Evolutionary conservation across 1,140 invertebrate genomes (phyloP).

Genomic region (Varroa destructor): DNA sequence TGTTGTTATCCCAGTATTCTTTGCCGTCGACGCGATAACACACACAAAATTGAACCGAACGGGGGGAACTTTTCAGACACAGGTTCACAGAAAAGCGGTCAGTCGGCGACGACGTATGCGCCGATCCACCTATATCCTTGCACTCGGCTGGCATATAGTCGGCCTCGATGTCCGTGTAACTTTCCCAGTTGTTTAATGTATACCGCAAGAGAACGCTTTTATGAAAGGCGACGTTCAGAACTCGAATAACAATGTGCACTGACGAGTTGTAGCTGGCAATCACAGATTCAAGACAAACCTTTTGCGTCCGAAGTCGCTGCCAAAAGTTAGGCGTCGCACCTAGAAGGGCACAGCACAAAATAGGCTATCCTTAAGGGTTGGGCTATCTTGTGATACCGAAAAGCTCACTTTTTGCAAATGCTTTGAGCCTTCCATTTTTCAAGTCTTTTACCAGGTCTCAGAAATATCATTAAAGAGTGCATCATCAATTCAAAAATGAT

Average conservation of each 20-base stretch:
- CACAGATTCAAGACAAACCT: conserved; percentile 71
- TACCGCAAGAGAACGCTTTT: conserved; percentile 77
- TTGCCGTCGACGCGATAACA: conserved; percentile 59
- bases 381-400: no score
- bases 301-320: conserved; percentile 54
- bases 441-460: no score
- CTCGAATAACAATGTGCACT: conserved; percentile 70
- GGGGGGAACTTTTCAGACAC: conserved; percentile 39
- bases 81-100: conserved; percentile 68
- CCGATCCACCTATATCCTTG: conserved; percentile 46
- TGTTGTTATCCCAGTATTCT: conserved; percentile 82
- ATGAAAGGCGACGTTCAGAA: conserved; percentile 74
- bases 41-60: conserved; percentile 57
- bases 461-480: no score
- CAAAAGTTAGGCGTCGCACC: conserved; percentile 52
- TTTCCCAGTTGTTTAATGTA: conserved; percentile 67
- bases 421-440: no score
- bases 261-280: conserved; percentile 55
- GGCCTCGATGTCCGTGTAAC: conserved; percentile 58
- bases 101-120: conserved; percentile 68
- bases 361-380: no score
- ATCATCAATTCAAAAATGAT: no score
- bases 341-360: neutral
- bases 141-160: conserved; percentile 51
- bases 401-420: no score